Conservation (phyloP, 2,113 vertebrate genomes). For the Rhineura floridana region DNA sequence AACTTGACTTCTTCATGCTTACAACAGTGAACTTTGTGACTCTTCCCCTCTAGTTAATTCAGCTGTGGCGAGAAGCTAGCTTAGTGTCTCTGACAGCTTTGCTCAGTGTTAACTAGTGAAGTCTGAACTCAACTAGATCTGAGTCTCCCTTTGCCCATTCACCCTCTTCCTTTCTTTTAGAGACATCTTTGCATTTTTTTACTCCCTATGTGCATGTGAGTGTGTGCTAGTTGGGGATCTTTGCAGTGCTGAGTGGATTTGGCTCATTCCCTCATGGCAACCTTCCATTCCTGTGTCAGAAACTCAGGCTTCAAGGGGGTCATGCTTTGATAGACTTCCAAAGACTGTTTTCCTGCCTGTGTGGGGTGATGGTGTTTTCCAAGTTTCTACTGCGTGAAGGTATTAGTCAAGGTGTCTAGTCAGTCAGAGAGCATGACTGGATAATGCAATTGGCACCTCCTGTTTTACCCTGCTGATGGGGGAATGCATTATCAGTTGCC, state of each 20-base stretch:
- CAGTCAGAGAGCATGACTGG: neutral
- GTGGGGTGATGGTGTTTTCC: neutral
- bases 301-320: neutral
- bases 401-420: neutral
- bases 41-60: neutral
- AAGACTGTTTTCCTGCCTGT: neutral
- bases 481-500: rapidly evolving
- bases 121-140: neutral
- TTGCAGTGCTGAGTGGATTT: neutral
- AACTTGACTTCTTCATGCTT: neutral
- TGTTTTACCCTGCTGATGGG: neutral
- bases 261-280: neutral
- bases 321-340: neutral
- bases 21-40: neutral
- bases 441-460: neutral
- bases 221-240: neutral
- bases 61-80: neutral
- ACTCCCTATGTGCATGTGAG: neutral
- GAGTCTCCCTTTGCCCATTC: neutral
- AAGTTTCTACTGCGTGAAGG: rapidly evolving
- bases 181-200: neutral
- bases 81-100: neutral
- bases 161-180: neutral
- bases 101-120: neutral
- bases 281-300: neutral